These are phyloP conservation scores for Coelinius sp. DNA, from an alignment of 2,888 invertebrate genomes.

Conservation along the genomic window DNA sequence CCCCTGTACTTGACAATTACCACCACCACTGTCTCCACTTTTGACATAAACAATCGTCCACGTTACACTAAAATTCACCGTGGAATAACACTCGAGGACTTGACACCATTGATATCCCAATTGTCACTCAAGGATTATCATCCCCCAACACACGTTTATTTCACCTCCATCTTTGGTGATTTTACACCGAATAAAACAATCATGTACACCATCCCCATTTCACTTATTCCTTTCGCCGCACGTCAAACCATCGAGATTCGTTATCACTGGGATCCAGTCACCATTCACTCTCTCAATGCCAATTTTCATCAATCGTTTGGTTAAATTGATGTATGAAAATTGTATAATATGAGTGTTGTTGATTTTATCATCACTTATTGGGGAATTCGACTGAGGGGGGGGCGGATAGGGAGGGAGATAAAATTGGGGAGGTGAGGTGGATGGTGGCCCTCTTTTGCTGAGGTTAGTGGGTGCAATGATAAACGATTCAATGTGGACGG, in stretches of 20 bases:
- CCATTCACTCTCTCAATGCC: background rate
- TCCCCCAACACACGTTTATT: background rate
- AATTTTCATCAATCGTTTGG: constrained; percentile 16
- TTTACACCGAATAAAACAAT: background rate
- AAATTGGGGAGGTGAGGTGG: constrained; percentile 37
- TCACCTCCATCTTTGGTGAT: constrained; percentile 10
- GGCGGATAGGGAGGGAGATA: constrained; percentile 36
- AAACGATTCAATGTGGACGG: constrained; percentile 40
- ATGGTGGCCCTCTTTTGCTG: constrained; percentile 34
- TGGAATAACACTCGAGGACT: background rate
- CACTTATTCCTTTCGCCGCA: background rate
- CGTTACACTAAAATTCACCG: constrained; percentile 5
- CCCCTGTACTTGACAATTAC: constrained; percentile 2
- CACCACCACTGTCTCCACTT: background rate
- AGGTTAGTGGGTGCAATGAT: constrained; percentile 32
- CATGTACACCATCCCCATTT: background rate
- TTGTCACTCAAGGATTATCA: background rate
- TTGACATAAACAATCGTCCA: background rate
- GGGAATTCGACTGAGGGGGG: background rate
- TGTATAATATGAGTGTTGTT: background rate
- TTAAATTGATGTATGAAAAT: background rate
- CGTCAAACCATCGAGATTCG: constrained; percentile 8
- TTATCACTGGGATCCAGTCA: constrained; percentile 11
- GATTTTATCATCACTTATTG: background rate
- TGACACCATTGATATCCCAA: background rate